A percentile compares a stretch with the other conserved stretches of the same genome.
Conservation (phyloP, 2,888 invertebrate species). For the Scotopteryx bipunctaria region DNA sequence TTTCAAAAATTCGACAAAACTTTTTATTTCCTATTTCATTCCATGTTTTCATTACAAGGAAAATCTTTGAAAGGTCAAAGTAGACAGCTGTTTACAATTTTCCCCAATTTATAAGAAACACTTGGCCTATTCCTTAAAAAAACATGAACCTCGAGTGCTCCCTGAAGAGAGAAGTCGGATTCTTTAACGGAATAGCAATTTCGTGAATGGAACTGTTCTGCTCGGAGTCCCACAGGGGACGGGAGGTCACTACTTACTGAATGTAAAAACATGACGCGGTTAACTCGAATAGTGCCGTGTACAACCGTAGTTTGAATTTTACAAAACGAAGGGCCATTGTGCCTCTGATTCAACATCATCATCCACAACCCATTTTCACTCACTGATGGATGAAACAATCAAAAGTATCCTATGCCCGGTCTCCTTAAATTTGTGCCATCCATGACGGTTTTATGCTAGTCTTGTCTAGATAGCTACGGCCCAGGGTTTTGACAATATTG, state of each 20-base stretch:
- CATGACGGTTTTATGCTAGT: no score
- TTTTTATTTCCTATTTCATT: neutral
- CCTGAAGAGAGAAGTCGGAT: constrained; percentile 43
- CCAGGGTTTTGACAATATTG: no score
- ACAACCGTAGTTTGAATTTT: no score
- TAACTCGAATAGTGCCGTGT: constrained; percentile 58
- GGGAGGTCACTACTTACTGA: constrained; percentile 52
- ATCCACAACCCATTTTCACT: no score
- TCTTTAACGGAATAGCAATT: constrained; percentile 63
- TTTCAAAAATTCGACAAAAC: constrained; percentile 2
- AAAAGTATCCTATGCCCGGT: no score
- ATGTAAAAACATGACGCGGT: constrained; percentile 63
- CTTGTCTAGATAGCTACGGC: no score
- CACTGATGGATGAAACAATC: no score
- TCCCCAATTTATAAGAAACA: constrained; percentile 36
- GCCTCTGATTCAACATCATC: no score
- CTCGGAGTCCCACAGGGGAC: constrained; percentile 41
- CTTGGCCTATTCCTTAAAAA: constrained; percentile 44
- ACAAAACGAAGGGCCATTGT: no score
- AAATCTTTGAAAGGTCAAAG: constrained; percentile 9
- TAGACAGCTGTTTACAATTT: constrained; percentile 13
- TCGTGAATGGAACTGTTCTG: constrained; percentile 62
- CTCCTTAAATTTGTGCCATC: no score
- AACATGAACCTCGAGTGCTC: constrained; percentile 43
- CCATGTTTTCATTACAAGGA: constrained; percentile 1